A percentile compares a stretch with the other conserved stretches of the same genome.
Conservation (phyloP, 2,797 vertebrate species). For the Pipistrellus pygmaeus region DNA sequence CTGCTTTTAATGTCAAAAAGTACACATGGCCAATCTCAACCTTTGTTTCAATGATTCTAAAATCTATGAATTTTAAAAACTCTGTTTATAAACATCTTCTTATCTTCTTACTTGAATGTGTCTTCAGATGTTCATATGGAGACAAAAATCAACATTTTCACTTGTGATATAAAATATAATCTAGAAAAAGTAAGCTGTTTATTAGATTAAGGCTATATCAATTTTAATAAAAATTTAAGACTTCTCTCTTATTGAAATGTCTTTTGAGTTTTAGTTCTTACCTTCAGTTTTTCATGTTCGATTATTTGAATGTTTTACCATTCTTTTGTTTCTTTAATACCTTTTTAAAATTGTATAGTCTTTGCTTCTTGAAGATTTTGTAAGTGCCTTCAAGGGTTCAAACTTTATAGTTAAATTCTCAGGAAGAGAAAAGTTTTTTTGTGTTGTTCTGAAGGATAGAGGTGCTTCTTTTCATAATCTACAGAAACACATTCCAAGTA, state of each 20-base stretch:
- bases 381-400: not conserved
- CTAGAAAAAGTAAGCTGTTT: not conserved
- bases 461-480: not conserved
- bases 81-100: not conserved
- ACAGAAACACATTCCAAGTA: constrained; percentile 19
- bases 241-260: not conserved
- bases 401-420: constrained; percentile 31
- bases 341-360: not conserved
- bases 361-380: constrained; percentile 21
- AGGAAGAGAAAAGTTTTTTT: constrained; percentile 40
- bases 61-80: constrained; percentile 42
- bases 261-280: not conserved
- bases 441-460: not conserved
- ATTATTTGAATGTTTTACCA: not conserved
- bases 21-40: constrained; percentile 57
- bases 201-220: not conserved
- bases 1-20: constrained; percentile 79
- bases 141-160: constrained; percentile 27
- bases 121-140: not conserved
- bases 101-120: constrained; percentile 27
- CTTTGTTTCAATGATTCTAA: constrained; percentile 58
- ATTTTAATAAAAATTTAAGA: constrained; percentile 38
- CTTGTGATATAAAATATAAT: constrained; percentile 16
- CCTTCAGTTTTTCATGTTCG: not conserved
- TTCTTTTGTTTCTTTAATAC: not conserved